phyloP scores from a whole-genome alignment of 2,888 invertebrate species.

The Sinotaia quadrata region DNA sequence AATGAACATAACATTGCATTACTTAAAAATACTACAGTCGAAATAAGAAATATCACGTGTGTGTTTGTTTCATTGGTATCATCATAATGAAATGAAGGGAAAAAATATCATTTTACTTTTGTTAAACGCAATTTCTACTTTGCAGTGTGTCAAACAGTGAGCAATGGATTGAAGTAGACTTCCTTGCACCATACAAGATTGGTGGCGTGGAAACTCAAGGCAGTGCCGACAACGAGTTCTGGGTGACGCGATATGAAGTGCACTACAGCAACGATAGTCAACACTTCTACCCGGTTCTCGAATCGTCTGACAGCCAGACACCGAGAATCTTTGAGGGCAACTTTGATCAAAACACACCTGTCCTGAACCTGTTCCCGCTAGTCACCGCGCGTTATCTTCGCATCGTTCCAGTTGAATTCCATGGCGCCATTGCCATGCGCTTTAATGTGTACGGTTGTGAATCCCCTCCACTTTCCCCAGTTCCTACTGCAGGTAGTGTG shows the following conservation, averaged over 20 bases:
- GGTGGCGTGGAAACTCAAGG: slow-evolving; percentile 58
- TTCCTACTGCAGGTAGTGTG: background rate
- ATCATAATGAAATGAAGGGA: too few species aligned
- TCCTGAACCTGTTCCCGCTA: slow-evolving; percentile 81
- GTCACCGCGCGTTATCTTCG: slow-evolving; percentile 83
- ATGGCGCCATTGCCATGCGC: slow-evolving; percentile 81
- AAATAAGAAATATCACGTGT: too few species aligned
- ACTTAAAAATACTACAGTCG: too few species aligned
- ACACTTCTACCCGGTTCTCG: slow-evolving; percentile 42
- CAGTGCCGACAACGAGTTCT: slow-evolving; percentile 39
- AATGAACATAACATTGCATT: too few species aligned
- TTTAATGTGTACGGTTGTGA: slow-evolving; percentile 84
- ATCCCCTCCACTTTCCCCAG: background rate
- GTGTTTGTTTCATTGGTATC: too few species aligned
- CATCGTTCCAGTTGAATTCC: slow-evolving; percentile 84
- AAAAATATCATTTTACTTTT: too few species aligned
- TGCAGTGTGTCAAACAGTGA: slow-evolving; percentile 37
- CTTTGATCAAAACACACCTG: slow-evolving; percentile 76
- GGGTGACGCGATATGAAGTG: slow-evolving; percentile 53
- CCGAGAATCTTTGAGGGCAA: slow-evolving; percentile 82
- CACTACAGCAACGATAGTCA: slow-evolving; percentile 51
- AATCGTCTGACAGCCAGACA: background rate
- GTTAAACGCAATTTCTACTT: too few species aligned
- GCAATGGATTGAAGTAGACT: slow-evolving; percentile 57
- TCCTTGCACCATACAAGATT: slow-evolving; percentile 49